Evolutionary conservation across 1,140 invertebrate species (phyloP).

Genomic region (Bombus fervidus): DNA sequence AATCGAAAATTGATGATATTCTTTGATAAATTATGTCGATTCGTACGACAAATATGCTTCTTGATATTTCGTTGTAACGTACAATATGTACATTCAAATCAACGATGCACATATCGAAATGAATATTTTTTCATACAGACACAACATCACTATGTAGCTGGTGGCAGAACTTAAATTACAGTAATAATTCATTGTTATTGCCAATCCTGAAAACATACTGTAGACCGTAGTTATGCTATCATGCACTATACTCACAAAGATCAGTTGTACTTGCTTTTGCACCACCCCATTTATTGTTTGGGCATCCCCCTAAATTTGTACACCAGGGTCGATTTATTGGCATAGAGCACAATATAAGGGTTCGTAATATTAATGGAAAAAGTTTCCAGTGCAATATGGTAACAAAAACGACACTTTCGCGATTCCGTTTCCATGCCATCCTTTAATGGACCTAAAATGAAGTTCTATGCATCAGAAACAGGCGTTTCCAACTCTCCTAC

Average conservation of each 20-base stretch:
- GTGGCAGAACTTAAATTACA: constrained; percentile 26
- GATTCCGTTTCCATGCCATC: constrained; percentile 19
- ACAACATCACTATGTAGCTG: neutral
- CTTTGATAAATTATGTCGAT: neutral
- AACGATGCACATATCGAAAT: neutral
- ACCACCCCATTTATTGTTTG: constrained; percentile 41
- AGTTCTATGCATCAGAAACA: constrained; percentile 18
- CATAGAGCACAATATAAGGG: constrained; percentile 30
- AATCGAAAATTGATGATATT: neutral
- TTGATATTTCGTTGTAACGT: neutral
- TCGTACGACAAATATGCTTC: neutral
- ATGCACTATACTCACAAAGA: constrained; percentile 47
- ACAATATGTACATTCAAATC: neutral
- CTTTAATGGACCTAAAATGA: constrained; percentile 49
- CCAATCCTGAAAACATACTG: constrained; percentile 29
- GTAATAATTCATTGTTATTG: constrained; percentile 50
- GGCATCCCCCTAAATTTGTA: constrained; percentile 51
- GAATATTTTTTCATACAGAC: constrained; percentile 7
- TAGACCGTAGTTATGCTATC: constrained; percentile 21
- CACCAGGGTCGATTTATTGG: constrained; percentile 55
- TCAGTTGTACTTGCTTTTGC: constrained; percentile 39
- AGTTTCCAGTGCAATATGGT: constrained; percentile 39
- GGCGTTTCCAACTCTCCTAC: neutral
- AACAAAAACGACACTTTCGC: constrained; percentile 44
- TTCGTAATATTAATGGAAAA: constrained; percentile 55